Conservation (phyloP, 2,888 invertebrate species). For the Nasonia oneida region DNA sequence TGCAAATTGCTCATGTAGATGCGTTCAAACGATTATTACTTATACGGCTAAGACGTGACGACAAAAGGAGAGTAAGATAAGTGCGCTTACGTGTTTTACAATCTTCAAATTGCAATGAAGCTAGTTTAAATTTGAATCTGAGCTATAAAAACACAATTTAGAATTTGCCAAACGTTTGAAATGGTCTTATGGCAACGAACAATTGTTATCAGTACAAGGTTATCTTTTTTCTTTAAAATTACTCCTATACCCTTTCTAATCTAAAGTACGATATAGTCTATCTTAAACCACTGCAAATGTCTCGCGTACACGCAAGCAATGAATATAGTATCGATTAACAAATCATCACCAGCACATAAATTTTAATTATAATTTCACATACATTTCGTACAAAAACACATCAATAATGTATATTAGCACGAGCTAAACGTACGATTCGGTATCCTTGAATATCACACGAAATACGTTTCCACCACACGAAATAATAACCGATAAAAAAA, state of each 20-base stretch:
- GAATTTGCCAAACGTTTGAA: too few relatives aligned
- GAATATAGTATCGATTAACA: neutral
- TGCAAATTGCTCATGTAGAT: constrained; percentile 48
- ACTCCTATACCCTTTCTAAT: neutral
- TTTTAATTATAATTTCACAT: neutral
- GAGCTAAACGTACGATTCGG: neutral
- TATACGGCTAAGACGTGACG: constrained; percentile 20
- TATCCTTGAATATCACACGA: neutral
- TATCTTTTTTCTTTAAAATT: neutral
- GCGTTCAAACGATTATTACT: constrained; percentile 53
- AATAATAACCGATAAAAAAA: constrained; percentile 8
- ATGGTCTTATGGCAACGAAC: too few relatives aligned
- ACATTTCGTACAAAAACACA: neutral
- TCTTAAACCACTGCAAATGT: neutral
- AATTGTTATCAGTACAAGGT: neutral
- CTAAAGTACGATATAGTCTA: neutral
- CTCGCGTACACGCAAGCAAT: neutral
- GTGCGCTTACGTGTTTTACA: constrained; percentile 12
- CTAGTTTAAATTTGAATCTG: neutral
- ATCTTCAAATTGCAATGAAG: constrained; percentile 9
- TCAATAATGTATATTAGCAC: neutral
- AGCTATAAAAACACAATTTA: too few relatives aligned
- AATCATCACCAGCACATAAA: neutral
- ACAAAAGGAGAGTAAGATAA: neutral
- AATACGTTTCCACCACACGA: neutral